These are phyloP conservation scores for Zaprionus camerounensis DNA, from an alignment of 1,140 invertebrate genomes.

Conservation along the genomic window DNA sequence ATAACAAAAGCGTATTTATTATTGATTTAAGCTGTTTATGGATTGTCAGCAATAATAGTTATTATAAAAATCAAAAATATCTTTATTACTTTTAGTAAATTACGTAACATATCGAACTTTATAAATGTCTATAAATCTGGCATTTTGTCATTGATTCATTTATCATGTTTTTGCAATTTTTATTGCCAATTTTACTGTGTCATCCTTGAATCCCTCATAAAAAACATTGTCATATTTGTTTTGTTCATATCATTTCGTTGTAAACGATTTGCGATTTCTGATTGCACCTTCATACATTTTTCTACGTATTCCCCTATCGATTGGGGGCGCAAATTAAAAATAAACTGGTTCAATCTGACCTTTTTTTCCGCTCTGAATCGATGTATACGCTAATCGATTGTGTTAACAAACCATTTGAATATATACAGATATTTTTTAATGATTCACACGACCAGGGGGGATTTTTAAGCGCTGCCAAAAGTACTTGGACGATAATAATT, in stretches of 20 bases:
- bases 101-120: background rate
- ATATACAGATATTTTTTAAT: background rate
- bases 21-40: background rate
- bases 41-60: background rate
- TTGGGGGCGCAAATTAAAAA: conserved; percentile 2
- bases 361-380: background rate
- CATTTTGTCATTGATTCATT: background rate
- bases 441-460: background rate
- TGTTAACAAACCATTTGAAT: background rate
- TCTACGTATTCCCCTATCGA: background rate
- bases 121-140: background rate
- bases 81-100: background rate
- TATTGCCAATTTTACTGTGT: background rate
- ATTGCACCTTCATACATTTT: background rate
- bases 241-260: background rate
- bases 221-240: background rate
- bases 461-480: conserved; percentile 1
- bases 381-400: conserved; percentile 2
- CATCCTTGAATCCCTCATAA: background rate
- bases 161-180: conserved; percentile 2
- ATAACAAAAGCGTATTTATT: background rate
- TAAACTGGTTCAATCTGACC: conserved; percentile 3
- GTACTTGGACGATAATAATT: conserved; percentile 10
- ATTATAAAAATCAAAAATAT: background rate
- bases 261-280: background rate